These are phyloP conservation scores for Hapalemur alaotrensis DNA, from an alignment of 2,797 vertebrate genomes.

Conservation along the genomic window DNA sequence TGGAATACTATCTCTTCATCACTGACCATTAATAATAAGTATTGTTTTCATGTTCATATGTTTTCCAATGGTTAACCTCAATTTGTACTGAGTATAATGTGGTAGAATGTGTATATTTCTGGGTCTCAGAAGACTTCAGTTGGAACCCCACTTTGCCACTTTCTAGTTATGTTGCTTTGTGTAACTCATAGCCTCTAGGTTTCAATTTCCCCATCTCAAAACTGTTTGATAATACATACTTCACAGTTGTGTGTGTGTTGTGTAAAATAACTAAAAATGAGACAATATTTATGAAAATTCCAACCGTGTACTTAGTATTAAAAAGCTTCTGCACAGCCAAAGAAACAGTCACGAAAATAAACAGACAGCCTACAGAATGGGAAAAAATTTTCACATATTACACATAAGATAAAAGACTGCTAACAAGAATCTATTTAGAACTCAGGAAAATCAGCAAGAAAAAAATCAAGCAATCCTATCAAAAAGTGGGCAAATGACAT, in stretches of 20 bases:
- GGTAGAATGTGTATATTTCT: neutral
- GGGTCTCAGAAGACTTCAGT: neutral
- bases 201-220: neutral
- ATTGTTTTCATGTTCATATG: neutral
- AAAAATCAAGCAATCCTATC: too few relatives aligned
- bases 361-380: too few relatives aligned
- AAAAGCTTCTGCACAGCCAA: too few relatives aligned
- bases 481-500: too few relatives aligned
- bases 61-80: neutral
- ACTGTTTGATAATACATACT: neutral
- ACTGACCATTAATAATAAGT: neutral
- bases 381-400: too few relatives aligned
- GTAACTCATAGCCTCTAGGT: neutral
- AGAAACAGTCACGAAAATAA: too few relatives aligned
- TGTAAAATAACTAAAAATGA: neutral
- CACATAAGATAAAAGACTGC: too few relatives aligned
- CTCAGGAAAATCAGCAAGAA: too few relatives aligned
- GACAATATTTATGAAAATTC: neutral
- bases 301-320: neutral
- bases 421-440: too few relatives aligned
- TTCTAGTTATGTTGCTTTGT: neutral
- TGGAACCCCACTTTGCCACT: neutral
- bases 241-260: neutral
- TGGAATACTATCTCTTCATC: neutral
- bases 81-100: neutral